Evolutionary conservation across 1,140 invertebrate genomes (phyloP).

Genomic region (Zaprionus nigranus): DNA sequence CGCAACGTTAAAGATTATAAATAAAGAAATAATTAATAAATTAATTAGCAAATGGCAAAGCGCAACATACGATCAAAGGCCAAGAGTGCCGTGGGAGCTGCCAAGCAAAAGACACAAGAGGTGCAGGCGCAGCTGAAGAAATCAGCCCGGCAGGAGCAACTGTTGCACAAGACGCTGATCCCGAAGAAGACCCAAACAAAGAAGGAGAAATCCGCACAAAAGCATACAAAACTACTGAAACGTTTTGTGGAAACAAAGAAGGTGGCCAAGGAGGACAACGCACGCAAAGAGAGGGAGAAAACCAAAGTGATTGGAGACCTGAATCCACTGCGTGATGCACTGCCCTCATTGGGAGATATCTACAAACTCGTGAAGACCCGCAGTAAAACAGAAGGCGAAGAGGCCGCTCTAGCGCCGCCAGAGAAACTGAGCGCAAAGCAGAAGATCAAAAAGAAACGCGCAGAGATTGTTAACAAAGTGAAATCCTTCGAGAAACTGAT

Average conservation of each 20-base stretch:
- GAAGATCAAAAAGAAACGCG: conserved; percentile 70
- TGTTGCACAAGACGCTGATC: conserved; percentile 72
- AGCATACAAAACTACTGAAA: conserved; percentile 73
- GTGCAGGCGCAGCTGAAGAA: conserved; percentile 55
- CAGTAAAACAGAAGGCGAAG: conserved; percentile 32
- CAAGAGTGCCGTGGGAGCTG: conserved; percentile 55
- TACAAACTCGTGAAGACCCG: conserved; percentile 60
- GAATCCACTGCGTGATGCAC: conserved; percentile 73
- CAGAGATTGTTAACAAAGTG: conserved; percentile 55
- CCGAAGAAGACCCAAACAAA: conserved; percentile 68
- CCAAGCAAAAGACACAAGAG: conserved; percentile 65
- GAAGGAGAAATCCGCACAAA: conserved; percentile 68
- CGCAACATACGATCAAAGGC: conserved; percentile 67
- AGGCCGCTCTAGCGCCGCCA: conserved; percentile 23
- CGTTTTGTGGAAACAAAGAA: conserved; percentile 62
- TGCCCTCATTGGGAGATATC: conserved; percentile 77
- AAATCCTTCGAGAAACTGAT: conserved; percentile 67
- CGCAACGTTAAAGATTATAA: background rate
- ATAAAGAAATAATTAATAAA: conserved; percentile 18
- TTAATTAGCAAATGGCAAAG: conserved; percentile 51
- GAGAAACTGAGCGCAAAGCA: conserved; percentile 66
- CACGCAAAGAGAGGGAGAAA: conserved; percentile 71
- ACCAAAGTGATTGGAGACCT: conserved; percentile 75
- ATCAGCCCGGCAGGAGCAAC: conserved; percentile 46
- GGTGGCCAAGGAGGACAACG: conserved; percentile 65